Base-by-base conservation (phyloP, 1,140 invertebrate species). In the Vanessa tameamea region DNA sequence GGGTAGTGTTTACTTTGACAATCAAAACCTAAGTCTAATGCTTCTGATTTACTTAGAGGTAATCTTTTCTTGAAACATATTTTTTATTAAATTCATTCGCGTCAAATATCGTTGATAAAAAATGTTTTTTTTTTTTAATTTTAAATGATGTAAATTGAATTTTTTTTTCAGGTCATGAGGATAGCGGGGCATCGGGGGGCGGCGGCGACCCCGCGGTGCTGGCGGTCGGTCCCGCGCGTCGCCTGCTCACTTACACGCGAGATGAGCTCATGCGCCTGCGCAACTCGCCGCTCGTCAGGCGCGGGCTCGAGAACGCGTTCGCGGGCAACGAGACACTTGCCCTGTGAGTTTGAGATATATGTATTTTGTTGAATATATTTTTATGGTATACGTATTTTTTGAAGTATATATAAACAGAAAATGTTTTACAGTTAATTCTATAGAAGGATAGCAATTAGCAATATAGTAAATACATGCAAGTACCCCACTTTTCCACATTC, bases 221-320 rank as follows among this genome's bases (percentile, higher is more conserved):
- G 75, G 89, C 88, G 53, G 76, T 92, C 77, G 90, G 90, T 0
- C 88, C 90, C 61, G 85, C 81, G 51, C 85, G 86, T 15, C 82
- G 84, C 13, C 80, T 86, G 74, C 86, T 88, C 50, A 84, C 80
- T 20, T 93, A 93, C 83, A 85, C 89, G 37, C 80, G 95, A 92
- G 95, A 96, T 64, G 92, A 95, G 81, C 91, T 96, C 61, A 91
- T 95, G 88, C 90, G 93, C 15, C 93, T 95, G 72, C 93, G 94
- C 53, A 87, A 88, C 79, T 93, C 93, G 79, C 94, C 94, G 72
- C 88, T 95, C 74, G 94, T 95, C 51, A 94, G 94, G 80, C 87
- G 85, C 5, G 92, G 94, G 72, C 94, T 95, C 37, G 93, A 94
- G 67, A 94, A 92, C 82, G 91, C 95, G 76, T 94, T 95, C 77